phyloP scores from a whole-genome alignment of 2,888 invertebrate genomes.

The Pandemis heparana region DNA sequence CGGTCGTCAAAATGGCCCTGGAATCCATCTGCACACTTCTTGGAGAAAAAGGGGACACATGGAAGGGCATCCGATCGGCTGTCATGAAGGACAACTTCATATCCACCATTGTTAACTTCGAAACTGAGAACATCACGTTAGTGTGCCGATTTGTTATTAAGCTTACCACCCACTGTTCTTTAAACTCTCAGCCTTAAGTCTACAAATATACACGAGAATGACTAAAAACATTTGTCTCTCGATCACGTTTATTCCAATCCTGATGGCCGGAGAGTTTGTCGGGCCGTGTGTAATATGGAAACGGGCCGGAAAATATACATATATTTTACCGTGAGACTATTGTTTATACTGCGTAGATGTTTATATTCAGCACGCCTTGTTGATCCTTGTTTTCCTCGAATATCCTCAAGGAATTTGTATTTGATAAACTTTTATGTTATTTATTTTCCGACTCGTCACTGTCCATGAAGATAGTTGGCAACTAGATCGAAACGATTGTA shows the following conservation, averaged over 20 bases:
- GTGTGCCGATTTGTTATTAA: conserved; percentile 65
- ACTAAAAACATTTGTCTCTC: not conserved
- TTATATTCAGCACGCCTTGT: not conserved
- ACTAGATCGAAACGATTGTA: not conserved
- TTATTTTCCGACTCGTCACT: not conserved
- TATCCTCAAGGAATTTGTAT: not conserved
- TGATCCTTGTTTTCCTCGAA: not conserved
- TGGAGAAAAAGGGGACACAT: conserved; percentile 95
- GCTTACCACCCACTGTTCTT: conserved; percentile 23
- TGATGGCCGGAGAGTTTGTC: not conserved
- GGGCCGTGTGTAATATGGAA: not conserved
- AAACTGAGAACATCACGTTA: conserved; percentile 97
- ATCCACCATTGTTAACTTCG: conserved; percentile 97
- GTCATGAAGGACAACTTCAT: conserved; percentile 98
- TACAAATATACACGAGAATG: not conserved
- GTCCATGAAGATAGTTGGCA: not conserved
- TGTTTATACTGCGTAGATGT: not conserved
- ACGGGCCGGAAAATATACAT: conserved; percentile 8
- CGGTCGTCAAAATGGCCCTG: conserved; percentile 96
- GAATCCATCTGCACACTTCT: conserved; percentile 97
- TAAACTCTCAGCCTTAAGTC: not conserved
- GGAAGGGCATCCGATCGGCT: conserved; percentile 96
- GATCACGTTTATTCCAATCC: not conserved
- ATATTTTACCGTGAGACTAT: not conserved
- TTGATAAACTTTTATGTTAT: not conserved